Base-by-base conservation (phyloP, 2,113 vertebrate genomes). In the Podarcis muralis region DNA sequence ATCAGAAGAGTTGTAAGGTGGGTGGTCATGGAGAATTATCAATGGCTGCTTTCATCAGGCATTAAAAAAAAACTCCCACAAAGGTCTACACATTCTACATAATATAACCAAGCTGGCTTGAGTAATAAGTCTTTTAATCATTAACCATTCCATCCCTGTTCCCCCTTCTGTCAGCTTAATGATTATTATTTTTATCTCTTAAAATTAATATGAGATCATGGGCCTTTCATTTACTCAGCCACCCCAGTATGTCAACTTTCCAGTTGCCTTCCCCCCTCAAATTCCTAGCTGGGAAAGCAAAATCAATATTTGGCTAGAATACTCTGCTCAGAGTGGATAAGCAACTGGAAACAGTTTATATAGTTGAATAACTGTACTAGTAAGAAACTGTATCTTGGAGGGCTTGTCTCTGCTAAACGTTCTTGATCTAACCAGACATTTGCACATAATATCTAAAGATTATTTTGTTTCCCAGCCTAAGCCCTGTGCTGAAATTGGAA, bases 321-420 rank as follows among this genome's bases (percentile, higher is more conserved):
- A 71, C 3, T 90, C 5, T 88, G 15, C 59, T 91, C 84, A 80
- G 37, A 85, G n/a, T 84, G 81, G n/a, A 48, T 23, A 77, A 86
- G 81, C 2, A 82, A 66, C 59, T 78, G 0, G n/a, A 91, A 23
- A 86, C 20, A 11, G 59, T 57, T 43, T 84, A 75, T 68, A 82
- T 43, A 90, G 71, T 9, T 95, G 77, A 91, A 83, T 75, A 87
- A 22, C 83, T 68, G 88, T 18, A 93, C 92, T 94, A 94, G 93
- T n/a, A 75, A 35, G 32, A 3, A 48, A 53, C 15, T 81, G 27
- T 9, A 88, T 82, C n/a, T 57, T 72, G 66, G 30, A 74, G 75
- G 80, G 0, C 48, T 90, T 8, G 0, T 3, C 0, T 0, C 30
- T 27, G 18, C 23, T 80, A 84, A 72, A 3, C 1, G 32, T 40